Percentiles rank a stretch among this genome's conserved stretches.
These are phyloP conservation scores for Mercenaria mercenaria DNA, from an alignment of 1,140 invertebrate species.

Conservation along the genomic window DNA sequence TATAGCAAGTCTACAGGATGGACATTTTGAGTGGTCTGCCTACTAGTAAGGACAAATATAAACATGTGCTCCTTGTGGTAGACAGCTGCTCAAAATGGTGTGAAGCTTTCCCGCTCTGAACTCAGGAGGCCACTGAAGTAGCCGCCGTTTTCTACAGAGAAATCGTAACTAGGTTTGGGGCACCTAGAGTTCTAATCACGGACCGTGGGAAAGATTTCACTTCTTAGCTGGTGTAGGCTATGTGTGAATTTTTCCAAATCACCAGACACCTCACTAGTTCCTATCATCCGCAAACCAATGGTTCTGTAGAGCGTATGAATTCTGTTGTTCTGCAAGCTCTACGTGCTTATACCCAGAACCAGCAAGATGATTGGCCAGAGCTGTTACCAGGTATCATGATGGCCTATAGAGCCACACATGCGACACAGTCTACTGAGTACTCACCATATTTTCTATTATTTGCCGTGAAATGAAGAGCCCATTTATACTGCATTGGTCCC, in stretches of 20 bases:
- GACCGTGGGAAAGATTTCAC: not conserved
- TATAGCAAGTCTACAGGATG: not conserved
- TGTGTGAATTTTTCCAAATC: constrained; percentile 46
- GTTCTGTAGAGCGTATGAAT: not conserved
- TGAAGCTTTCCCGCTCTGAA: not conserved
- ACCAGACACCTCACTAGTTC: not conserved
- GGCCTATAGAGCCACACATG: constrained; percentile 21
- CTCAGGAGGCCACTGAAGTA: not conserved
- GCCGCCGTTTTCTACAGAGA: not conserved
- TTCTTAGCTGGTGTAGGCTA: constrained; percentile 1
- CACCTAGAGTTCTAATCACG: not conserved
- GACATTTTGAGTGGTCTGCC: constrained; percentile 67
- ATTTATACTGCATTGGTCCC: constrained; percentile 44
- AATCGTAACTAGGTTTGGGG: not conserved
- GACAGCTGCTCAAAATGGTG: constrained; percentile 1
- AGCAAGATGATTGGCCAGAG: constrained; percentile 53
- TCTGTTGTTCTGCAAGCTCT: constrained; percentile 39
- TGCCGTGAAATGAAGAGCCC: constrained; percentile 57
- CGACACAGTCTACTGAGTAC: not conserved
- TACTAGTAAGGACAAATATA: too few relatives aligned
- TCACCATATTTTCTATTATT: constrained; percentile 48
- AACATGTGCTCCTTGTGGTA: too few relatives aligned
- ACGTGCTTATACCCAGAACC: constrained; percentile 52
- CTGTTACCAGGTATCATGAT: constrained; percentile 50
- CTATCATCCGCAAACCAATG: constrained; percentile 64